phyloP scores from a whole-genome alignment of 2,113 vertebrate genomes.

The Xyrauchen texanus region DNA sequence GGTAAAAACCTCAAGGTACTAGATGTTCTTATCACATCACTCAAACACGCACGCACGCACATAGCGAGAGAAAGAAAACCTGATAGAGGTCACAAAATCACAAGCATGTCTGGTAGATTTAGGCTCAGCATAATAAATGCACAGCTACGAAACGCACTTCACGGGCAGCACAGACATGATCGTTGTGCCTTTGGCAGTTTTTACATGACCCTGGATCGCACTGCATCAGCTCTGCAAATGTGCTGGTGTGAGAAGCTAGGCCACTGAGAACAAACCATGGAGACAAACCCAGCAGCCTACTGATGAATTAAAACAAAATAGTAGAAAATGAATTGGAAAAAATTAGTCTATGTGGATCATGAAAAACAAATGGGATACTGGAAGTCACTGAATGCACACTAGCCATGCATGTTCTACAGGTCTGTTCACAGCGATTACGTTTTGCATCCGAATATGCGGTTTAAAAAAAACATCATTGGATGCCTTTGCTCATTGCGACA shows the following conservation, averaged over 20 bases:
- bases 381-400: not conserved
- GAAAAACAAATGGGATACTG: not conserved
- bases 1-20: constrained; percentile 17
- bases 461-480: no score
- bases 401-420: not conserved
- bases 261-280: not conserved
- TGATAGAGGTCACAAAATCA: constrained; percentile 16
- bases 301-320: not conserved
- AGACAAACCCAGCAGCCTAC: not conserved
- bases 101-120: constrained; percentile 1
- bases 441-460: no score
- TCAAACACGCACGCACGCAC: not conserved
- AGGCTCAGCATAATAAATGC: constrained; percentile 13
- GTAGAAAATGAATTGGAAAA: no score
- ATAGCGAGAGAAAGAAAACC: not conserved
- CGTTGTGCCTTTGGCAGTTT: constrained; percentile 10
- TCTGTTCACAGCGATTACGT: no score
- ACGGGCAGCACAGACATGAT: constrained; percentile 1
- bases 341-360: not conserved
- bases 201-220: constrained; percentile 25
- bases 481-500: no score
- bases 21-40: not conserved
- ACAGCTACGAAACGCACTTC: not conserved
- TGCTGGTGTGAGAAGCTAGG: not conserved
- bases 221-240: constrained; percentile 15